These are phyloP conservation scores for Epinotia nisella DNA, from an alignment of 2,888 invertebrate genomes.

Conservation along the genomic window DNA sequence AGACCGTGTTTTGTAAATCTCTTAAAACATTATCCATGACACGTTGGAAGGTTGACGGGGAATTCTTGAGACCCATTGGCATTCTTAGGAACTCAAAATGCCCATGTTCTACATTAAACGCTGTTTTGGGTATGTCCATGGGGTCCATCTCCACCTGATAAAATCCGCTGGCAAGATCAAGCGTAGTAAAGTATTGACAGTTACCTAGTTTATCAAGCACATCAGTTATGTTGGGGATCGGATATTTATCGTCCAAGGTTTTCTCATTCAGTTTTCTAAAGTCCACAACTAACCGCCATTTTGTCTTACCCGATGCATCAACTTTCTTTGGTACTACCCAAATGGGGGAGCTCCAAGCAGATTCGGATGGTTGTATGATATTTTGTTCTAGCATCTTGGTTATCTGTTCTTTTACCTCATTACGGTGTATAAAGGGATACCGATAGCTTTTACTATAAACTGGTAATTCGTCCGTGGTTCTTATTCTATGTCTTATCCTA, in stretches of 20 bases:
- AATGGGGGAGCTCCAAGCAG: neutral
- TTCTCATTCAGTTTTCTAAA: no score
- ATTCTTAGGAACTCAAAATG: slow-evolving; percentile 4
- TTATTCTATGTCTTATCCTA: slow-evolving; percentile 54
- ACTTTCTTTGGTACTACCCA: no score
- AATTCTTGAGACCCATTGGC: slow-evolving; percentile 1
- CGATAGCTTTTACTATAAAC: slow-evolving; percentile 46
- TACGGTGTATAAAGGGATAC: slow-evolving; percentile 40
- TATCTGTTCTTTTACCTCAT: slow-evolving; percentile 45
- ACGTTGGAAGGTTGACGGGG: no score
- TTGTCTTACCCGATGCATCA: no score
- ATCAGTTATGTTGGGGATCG: no score
- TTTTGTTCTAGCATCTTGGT: slow-evolving; percentile 25
- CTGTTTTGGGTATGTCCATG: neutral
- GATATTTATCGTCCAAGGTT: no score
- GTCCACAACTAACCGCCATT: no score
- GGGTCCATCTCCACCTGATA: slow-evolving; percentile 1
- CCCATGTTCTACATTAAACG: neutral
- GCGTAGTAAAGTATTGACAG: neutral
- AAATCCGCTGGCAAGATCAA: neutral
- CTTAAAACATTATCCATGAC: no score
- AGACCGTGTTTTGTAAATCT: no score
- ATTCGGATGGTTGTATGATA: neutral
- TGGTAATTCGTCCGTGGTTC: slow-evolving; percentile 37
- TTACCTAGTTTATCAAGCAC: neutral